Conservation (phyloP, 2,113 vertebrate species). For the Tetraodon nigroviridis region DNA sequence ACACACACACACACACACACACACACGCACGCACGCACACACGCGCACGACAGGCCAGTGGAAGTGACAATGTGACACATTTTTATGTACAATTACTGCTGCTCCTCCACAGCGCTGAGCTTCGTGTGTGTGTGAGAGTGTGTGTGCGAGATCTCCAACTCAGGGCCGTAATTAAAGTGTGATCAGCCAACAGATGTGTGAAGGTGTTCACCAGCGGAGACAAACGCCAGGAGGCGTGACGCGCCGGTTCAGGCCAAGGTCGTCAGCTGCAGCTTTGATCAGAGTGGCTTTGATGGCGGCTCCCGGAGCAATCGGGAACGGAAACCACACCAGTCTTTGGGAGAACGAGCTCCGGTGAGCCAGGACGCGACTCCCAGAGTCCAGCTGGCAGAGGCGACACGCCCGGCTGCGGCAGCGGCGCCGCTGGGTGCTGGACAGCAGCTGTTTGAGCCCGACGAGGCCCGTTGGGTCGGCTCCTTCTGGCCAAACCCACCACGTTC, state of each 20-base stretch:
- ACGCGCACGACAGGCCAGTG: not conserved
- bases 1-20: slow-evolving; percentile 1
- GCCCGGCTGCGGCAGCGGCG: slow-evolving; percentile 29
- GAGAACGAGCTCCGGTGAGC: slow-evolving; percentile 1
- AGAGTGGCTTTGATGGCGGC: too few relatives aligned
- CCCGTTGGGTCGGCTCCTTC: slow-evolving; percentile 27
- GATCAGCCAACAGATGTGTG: too few relatives aligned
- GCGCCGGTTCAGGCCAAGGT: slow-evolving; percentile 3
- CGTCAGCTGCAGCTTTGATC: slow-evolving; percentile 1
- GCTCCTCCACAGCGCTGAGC: too few relatives aligned
- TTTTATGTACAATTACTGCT: not conserved
- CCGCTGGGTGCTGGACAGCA: slow-evolving; percentile 3
- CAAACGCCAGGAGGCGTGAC: not conserved
- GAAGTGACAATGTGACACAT: not conserved
- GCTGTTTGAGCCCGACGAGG: slow-evolving; percentile 34
- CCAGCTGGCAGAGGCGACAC: slow-evolving; percentile 30
- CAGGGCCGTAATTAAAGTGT: too few relatives aligned
- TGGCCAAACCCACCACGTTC: slow-evolving; percentile 11
- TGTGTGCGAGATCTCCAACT: not conserved
- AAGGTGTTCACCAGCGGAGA: not conserved
- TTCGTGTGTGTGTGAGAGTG: not conserved
- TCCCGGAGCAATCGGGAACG: not conserved
- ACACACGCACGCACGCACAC: slow-evolving; percentile 1
- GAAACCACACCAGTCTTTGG: not conserved
- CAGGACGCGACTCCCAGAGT: slow-evolving; percentile 27